These are phyloP conservation scores for Sardinella longiceps DNA, from an alignment of 2,797 vertebrate genomes.

Conservation along the genomic window DNA sequence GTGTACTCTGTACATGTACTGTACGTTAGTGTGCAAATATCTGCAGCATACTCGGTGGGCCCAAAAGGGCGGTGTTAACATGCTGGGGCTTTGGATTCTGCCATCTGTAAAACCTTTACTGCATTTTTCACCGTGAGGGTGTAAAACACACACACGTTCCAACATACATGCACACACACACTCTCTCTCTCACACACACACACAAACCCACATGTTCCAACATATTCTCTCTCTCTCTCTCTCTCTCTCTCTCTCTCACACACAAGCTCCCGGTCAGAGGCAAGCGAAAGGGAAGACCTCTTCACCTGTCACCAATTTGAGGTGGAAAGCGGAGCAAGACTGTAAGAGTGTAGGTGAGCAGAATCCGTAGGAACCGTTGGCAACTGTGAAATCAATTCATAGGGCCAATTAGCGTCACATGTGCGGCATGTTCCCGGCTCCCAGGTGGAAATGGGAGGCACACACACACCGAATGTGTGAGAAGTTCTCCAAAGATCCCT, in stretches of 20 bases:
- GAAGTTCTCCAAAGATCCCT: neutral
- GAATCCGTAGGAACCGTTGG: constrained; percentile 60
- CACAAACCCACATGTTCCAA: neutral
- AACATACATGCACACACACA: constrained; percentile 5
- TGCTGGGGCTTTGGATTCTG: neutral
- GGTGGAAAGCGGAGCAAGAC: constrained; percentile 58
- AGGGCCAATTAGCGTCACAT: constrained; percentile 64
- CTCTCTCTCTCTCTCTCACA: too few relatives aligned
- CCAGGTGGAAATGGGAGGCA: constrained; percentile 11
- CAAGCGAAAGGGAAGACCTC: constrained; percentile 29
- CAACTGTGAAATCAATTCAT: constrained; percentile 69
- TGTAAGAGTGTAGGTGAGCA: constrained; percentile 64
- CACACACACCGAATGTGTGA: neutral
- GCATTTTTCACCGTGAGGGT: constrained; percentile 9
- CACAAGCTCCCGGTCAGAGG: constrained; percentile 7
- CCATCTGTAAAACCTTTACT: constrained; percentile 24
- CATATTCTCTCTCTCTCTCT: too few relatives aligned
- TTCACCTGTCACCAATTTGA: constrained; percentile 48
- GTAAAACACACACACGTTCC: constrained; percentile 14
- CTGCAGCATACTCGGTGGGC: neutral
- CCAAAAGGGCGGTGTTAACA: neutral
- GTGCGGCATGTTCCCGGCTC: constrained; percentile 53
- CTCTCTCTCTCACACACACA: too few relatives aligned
- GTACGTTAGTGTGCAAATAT: neutral
- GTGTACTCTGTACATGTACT: neutral